Conservation (phyloP, 2,888 invertebrate species). For the Perithous albicinctus region DNA sequence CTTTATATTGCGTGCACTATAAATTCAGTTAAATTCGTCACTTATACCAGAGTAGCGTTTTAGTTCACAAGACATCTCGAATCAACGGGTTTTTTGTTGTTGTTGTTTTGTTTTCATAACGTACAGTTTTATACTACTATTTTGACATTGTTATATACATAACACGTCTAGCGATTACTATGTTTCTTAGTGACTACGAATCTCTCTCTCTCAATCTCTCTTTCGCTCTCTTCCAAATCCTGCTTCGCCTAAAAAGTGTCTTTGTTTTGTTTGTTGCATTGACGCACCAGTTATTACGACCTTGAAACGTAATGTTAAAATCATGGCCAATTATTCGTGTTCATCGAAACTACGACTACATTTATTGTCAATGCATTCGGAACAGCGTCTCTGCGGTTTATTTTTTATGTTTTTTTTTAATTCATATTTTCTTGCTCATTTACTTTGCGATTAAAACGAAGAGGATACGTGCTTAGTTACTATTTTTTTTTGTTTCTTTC, state of each 20-base stretch:
- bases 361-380: constrained; percentile 84
- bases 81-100: constrained; percentile 71
- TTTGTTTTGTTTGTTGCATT: constrained; percentile 62
- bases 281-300: constrained; percentile 57
- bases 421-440: constrained; percentile 30
- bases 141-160: constrained; percentile 80
- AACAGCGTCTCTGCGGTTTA: constrained; percentile 77
- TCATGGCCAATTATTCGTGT: constrained; percentile 69
- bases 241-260: constrained; percentile 71
- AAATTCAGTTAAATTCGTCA: constrained; percentile 80
- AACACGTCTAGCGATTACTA: constrained; percentile 82
- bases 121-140: constrained; percentile 74
- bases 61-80: constrained; percentile 79
- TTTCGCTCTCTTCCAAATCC: constrained; percentile 38
- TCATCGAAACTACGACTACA: constrained; percentile 55
- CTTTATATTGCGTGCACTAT: constrained; percentile 69
- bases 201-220: constrained; percentile 44
- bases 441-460: constrained; percentile 61
- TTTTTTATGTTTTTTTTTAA: constrained; percentile 39
- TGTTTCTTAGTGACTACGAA: constrained; percentile 75
- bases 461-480: constrained; percentile 61
- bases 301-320: constrained; percentile 54
- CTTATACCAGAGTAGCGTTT: constrained; percentile 77
- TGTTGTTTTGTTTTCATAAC: constrained; percentile 66
- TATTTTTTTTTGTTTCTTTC: constrained; percentile 38